These are phyloP conservation scores for Erpobdella octoculata DNA, from an alignment of 2,888 invertebrate species.

Conservation along the genomic window DNA sequence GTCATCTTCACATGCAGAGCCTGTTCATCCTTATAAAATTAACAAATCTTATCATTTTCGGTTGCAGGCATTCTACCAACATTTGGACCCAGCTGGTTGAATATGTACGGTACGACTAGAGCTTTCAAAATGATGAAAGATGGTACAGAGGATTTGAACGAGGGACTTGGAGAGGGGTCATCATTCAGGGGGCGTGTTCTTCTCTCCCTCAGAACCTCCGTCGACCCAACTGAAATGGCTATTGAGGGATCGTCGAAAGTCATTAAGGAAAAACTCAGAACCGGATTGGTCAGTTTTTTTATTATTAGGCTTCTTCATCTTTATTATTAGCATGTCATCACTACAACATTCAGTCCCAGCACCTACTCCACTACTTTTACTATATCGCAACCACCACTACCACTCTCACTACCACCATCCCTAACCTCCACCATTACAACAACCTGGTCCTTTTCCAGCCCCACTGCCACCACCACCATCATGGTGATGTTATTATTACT, in stretches of 20 bases:
- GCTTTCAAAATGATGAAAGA: conserved; percentile 36
- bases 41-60: no score
- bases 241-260: conserved; percentile 25
- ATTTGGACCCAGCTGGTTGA: conserved; percentile 41
- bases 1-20: no score
- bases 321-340: neutral
- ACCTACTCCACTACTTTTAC: no score
- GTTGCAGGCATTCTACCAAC: conserved; percentile 42
- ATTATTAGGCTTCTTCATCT: neutral
- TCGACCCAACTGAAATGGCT: conserved; percentile 26
- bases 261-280: conserved; percentile 22
- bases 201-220: conserved; percentile 38
- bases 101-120: conserved; percentile 41
- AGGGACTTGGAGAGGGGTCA: conserved; percentile 40
- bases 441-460: no score
- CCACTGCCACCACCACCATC: no score
- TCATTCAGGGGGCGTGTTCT: conserved; percentile 41
- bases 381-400: no score
- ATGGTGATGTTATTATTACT: neutral
- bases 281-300: conserved; percentile 21
- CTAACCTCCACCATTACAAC: no score
- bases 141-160: conserved; percentile 38
- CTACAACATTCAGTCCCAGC: neutral
- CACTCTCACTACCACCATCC: no score
- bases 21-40: no score